Evolutionary conservation across 1,140 invertebrate species (phyloP).

Genomic region (Pteromalus puparum): DNA sequence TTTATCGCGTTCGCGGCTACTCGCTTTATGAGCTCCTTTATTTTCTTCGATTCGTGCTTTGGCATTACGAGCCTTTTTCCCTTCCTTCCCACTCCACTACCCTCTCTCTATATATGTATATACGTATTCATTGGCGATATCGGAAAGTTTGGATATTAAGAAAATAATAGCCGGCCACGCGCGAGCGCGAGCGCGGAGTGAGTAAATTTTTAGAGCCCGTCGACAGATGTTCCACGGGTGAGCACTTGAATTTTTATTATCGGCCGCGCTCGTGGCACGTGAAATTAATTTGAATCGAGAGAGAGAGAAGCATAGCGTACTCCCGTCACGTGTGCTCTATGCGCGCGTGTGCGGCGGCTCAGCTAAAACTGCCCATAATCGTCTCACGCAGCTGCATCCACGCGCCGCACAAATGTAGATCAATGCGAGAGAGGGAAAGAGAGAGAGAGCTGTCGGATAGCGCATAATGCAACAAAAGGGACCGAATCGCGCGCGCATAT

Average conservation of each 20-base stretch:
- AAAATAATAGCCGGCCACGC: background rate
- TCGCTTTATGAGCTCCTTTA: constrained; percentile 3
- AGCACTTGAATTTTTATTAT: constrained; percentile 27
- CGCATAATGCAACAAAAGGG: background rate
- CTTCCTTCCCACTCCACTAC: too few species aligned
- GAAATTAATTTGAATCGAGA: constrained; percentile 19
- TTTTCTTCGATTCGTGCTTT: background rate
- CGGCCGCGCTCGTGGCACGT: background rate
- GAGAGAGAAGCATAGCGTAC: constrained; percentile 1
- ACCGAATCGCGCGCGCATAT: background rate
- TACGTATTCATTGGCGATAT: background rate
- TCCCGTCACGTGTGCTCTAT: constrained; percentile 20
- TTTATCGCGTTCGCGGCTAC: background rate
- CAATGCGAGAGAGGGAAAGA: background rate
- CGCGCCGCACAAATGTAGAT: background rate
- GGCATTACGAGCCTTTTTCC: background rate
- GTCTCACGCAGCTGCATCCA: background rate
- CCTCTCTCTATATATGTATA: too few species aligned
- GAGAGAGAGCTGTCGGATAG: background rate
- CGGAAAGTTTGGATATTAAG: background rate
- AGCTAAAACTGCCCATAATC: constrained; percentile 9
- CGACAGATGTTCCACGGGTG: constrained; percentile 10
- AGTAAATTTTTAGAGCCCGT: constrained; percentile 12
- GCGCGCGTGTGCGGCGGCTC: background rate
- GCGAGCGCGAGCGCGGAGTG: background rate